phyloP scores from a whole-genome alignment of 2,888 invertebrate genomes.

The Pyrocoelia pectoralis region DNA sequence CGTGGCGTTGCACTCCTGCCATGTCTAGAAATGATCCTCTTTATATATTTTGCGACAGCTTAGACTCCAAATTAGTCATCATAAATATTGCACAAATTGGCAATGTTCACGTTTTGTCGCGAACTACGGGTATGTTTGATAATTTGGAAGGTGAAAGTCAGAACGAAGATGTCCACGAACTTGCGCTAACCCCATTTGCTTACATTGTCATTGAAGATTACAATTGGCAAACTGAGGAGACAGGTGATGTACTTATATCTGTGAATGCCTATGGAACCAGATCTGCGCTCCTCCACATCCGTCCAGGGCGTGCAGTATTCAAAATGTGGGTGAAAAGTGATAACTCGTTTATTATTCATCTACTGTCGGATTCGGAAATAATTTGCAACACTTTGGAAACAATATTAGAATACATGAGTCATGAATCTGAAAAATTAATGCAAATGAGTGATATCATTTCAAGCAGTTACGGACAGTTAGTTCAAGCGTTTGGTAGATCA shows the following conservation, averaged over 20 bases:
- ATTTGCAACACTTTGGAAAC: constrained; percentile 47
- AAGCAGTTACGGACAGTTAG: constrained; percentile 48
- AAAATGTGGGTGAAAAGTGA: constrained; percentile 50
- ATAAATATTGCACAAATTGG: constrained; percentile 49
- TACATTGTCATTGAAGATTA: constrained; percentile 49
- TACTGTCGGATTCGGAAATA: constrained; percentile 47
- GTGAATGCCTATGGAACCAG: constrained; percentile 49
- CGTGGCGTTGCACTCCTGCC: constrained; percentile 36
- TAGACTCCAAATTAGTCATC: constrained; percentile 49
- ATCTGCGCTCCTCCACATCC: constrained; percentile 45
- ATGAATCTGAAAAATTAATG: constrained; percentile 48
- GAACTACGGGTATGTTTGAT: background rate
- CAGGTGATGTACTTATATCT: constrained; percentile 41
- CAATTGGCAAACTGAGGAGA: constrained; percentile 46
- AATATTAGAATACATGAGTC: constrained; percentile 46
- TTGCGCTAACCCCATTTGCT: constrained; percentile 30
- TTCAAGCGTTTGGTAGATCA: constrained; percentile 49
- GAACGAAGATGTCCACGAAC: background rate
- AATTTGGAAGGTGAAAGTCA: background rate
- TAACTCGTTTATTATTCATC: constrained; percentile 45
- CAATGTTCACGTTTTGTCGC: constrained; percentile 28
- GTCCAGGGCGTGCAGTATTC: constrained; percentile 39
- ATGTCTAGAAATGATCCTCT: constrained; percentile 51
- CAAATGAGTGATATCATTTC: constrained; percentile 48
- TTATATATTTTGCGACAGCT: constrained; percentile 51